A percentile compares a stretch with the other conserved stretches of the same genome.
Evolutionary conservation across 1,140 invertebrate species (phyloP).

Genomic region (Antheraea pernyi): DNA sequence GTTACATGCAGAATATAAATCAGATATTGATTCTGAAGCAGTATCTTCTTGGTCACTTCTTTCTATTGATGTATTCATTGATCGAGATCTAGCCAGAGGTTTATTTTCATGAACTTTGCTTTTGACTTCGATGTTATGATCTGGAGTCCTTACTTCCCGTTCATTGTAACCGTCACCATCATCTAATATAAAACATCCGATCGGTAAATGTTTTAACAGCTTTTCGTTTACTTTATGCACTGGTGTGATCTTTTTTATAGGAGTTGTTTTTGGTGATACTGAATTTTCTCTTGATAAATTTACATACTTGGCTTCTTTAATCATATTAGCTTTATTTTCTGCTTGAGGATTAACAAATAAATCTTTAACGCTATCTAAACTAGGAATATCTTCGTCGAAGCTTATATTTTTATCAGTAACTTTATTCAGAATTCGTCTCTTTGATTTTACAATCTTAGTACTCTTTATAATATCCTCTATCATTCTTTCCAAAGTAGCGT

Average conservation of each 20-base stretch:
- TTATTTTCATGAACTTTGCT: slow-evolving; percentile 30
- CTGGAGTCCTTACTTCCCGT: slow-evolving; percentile 68
- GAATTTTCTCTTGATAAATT: slow-evolving; percentile 71
- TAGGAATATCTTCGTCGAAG: slow-evolving; percentile 50
- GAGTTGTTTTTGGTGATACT: slow-evolving; percentile 61
- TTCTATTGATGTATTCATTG: slow-evolving; percentile 47
- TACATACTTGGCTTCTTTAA: slow-evolving; percentile 67
- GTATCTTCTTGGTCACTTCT: slow-evolving; percentile 45
- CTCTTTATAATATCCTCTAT: slow-evolving; percentile 76
- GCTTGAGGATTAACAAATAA: slow-evolving; percentile 67
- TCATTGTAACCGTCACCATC: slow-evolving; percentile 71
- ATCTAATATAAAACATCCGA: slow-evolving; percentile 69
- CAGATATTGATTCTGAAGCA: slow-evolving; percentile 64
- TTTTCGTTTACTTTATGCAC: slow-evolving; percentile 58
- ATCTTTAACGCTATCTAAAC: slow-evolving; percentile 54
- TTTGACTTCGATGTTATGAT: slow-evolving; percentile 39
- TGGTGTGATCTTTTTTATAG: slow-evolving; percentile 58
- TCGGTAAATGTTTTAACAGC: slow-evolving; percentile 65
- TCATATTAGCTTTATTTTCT: slow-evolving; percentile 63
- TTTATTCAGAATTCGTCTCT: slow-evolving; percentile 58
- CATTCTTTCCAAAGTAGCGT: slow-evolving; percentile 70
- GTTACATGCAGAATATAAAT: slow-evolving; percentile 42
- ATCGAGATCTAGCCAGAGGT: slow-evolving; percentile 53
- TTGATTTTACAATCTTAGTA: slow-evolving; percentile 71
- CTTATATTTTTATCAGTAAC: slow-evolving; percentile 29